Evolutionary conservation across 2,113 vertebrate species (phyloP).

Genomic region (Paratilapia polleni): DNA sequence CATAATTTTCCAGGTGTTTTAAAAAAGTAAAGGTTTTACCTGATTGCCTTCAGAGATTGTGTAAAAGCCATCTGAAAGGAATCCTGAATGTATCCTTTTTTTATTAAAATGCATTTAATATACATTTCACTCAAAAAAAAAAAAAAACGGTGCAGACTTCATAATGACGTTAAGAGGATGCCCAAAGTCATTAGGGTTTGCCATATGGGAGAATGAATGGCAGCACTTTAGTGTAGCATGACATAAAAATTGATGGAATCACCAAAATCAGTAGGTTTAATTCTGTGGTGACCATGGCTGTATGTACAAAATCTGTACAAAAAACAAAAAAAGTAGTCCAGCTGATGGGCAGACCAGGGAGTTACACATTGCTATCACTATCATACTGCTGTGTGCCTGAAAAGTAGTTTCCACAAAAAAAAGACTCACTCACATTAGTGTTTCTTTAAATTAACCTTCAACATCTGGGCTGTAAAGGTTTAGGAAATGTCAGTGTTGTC

Average conservation of each 20-base stretch:
- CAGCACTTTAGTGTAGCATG: not conserved
- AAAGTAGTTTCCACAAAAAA: not conserved
- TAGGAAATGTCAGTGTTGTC: conserved; percentile 22
- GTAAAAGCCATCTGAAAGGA: not conserved
- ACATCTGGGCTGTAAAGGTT: conserved; percentile 20
- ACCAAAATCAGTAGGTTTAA: not conserved
- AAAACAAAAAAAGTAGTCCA: not conserved
- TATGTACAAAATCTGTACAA: not conserved
- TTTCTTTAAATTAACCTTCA: not conserved
- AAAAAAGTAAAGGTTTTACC: too few relatives aligned
- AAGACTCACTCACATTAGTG: not conserved
- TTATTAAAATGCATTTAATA: not conserved
- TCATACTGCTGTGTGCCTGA: not conserved
- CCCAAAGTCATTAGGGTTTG: not conserved
- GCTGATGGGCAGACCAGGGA: not conserved
- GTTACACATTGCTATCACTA: not conserved
- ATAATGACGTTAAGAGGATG: not conserved
- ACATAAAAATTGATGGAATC: not conserved
- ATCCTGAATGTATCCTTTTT: not conserved
- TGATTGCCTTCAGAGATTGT: not conserved
- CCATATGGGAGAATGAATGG: not conserved
- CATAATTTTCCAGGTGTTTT: not conserved
- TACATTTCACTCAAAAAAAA: not conserved
- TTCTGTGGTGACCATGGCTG: not conserved
- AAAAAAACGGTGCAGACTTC: not conserved